Base-by-base conservation (phyloP, 1,140 invertebrate genomes). In the Streblospio benedicti region DNA sequence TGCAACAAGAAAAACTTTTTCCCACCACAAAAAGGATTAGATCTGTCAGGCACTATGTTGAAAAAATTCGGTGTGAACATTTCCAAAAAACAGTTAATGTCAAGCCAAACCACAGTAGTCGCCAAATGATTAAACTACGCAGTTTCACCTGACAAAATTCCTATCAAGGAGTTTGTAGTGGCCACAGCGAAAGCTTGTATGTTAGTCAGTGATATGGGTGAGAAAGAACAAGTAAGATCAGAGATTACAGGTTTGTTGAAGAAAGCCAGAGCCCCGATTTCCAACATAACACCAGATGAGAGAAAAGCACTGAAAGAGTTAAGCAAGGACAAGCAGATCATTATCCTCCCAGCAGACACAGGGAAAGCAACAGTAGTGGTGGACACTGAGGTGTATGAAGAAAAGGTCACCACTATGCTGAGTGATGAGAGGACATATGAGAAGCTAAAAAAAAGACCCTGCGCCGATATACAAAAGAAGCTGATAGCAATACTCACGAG, bases 391-490 rank as follows among this genome's bases (percentile, higher is more conserved):
- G 43, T 20, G 25, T 44, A 44, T 44, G 43, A 44, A 44, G 18
- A 44, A 23, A 44, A 44, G 25, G 43, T 44, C 9, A 44, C 43
- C 18, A 2, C 55, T 30, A 33, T 4, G 55, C 18, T 57, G 30
- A 20, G 14, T 20, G 55, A 57, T 57, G 43, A 50, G 27, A 50
- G 31, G n/a, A 57, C 55, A 2, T 52, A 57, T 57, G 38, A 50
- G 38, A 23, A 50, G 23, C 28, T 57, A 31, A 57, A 57, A 2
- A 51, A 49, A 18, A 6, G 49, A 9, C 43, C 55, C 18, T 51
- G 3, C 30, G 14, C 16, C 1, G 30, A n/a, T 16, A 51, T 51
- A 14, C 18, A 52, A 2, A 27, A 28, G 4, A 50, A 57, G 55
- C 49, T 57, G 27, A 28, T 49, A 27, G 28, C 27, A 12, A 2